A percentile compares a stretch with the other conserved stretches of the same genome.
Evolutionary conservation across 2,888 invertebrate species (phyloP).

Genomic region (Myopa testacea): DNA sequence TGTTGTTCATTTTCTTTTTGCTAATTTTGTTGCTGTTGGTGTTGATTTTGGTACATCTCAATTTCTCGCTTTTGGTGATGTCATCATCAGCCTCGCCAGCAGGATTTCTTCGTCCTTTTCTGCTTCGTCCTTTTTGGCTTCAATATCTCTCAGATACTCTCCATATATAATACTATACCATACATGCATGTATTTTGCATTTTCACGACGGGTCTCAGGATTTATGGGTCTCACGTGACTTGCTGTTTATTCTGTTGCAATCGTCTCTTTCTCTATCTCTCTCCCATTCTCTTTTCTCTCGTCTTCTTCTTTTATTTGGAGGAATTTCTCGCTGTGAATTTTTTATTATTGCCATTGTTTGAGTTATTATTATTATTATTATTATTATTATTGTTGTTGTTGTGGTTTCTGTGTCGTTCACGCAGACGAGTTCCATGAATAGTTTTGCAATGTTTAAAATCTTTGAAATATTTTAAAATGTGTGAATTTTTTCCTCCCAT

Average conservation of each 20-base stretch:
- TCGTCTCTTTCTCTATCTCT: slow-evolving; percentile 12
- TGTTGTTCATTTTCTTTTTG: background rate
- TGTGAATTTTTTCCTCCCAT: too few relatives aligned
- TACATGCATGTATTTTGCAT: background rate
- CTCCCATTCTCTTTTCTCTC: background rate
- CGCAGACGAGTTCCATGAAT: too few relatives aligned
- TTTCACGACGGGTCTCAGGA: slow-evolving; percentile 6
- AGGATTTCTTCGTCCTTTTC: background rate
- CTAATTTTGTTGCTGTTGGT: background rate
- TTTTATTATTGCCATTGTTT: background rate
- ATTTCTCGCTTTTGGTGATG: background rate
- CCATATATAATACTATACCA: too few relatives aligned
- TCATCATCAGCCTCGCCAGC: background rate
- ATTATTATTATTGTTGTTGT: too few relatives aligned
- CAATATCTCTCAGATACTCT: background rate
- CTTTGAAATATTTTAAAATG: too few relatives aligned
- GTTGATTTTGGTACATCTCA: background rate
- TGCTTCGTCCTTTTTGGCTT: background rate
- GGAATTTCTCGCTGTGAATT: background rate
- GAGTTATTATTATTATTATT: too few relatives aligned
- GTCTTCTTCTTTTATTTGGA: background rate
- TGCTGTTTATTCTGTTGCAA: slow-evolving; percentile 34
- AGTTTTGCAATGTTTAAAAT: too few relatives aligned
- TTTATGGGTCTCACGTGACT: slow-evolving; percentile 44
- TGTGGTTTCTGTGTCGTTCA: too few relatives aligned